A percentile compares a stretch with the other conserved stretches of the same genome.
Conservation (phyloP, 2,888 invertebrate species). For the Campoplex nolae region DNA sequence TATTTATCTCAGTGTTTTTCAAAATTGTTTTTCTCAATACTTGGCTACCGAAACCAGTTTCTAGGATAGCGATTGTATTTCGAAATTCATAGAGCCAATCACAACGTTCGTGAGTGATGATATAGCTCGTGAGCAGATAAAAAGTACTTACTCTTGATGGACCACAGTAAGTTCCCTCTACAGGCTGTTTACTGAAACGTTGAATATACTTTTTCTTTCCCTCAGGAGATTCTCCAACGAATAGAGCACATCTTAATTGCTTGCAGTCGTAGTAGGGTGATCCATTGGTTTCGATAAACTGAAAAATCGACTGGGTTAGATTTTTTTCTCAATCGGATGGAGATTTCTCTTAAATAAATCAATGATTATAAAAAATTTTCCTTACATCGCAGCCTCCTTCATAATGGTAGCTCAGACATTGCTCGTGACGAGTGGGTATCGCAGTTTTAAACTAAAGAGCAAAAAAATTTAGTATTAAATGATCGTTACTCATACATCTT, state of each 20-base stretch:
- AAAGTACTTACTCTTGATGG: slow-evolving; percentile 12
- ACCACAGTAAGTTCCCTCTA: slow-evolving; percentile 9
- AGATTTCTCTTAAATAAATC: not conserved
- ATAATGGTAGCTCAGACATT: not conserved
- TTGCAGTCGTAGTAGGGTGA: not conserved
- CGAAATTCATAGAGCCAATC: not conserved
- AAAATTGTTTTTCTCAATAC: too few species aligned
- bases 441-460: not conserved
- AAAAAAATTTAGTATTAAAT: not conserved
- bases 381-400: not conserved
- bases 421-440: not conserved
- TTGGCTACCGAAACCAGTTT: not conserved
- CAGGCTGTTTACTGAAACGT: not conserved
- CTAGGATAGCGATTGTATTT: not conserved
- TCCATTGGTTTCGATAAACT: not conserved
- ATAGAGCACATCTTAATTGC: not conserved
- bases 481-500: not conserved
- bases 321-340: not conserved
- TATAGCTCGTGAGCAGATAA: not conserved
- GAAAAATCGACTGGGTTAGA: not conserved
- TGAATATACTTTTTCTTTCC: not conserved
- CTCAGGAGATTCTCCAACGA: not conserved
- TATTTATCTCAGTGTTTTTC: too few species aligned
- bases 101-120: not conserved
- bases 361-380: not conserved